These are phyloP conservation scores for Bombyx mandarina DNA, from an alignment of 1,140 invertebrate genomes.

Conservation along the genomic window DNA sequence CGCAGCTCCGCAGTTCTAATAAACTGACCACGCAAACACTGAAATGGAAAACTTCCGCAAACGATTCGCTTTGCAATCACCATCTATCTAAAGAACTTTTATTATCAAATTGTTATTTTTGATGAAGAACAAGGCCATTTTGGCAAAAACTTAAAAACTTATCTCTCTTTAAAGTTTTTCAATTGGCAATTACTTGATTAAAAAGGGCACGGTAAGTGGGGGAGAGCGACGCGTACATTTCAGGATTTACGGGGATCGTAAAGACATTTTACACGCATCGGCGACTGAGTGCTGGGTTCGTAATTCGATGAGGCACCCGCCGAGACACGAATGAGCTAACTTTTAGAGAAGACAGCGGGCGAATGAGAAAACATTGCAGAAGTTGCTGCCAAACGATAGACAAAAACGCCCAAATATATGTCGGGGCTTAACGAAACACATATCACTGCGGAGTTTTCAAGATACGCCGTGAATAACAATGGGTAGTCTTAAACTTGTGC, in stretches of 20 bases:
- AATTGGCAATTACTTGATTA: slow-evolving; percentile 61
- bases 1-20: no score
- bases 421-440: slow-evolving; percentile 36
- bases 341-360: slow-evolving; percentile 44
- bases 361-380: slow-evolving; percentile 58
- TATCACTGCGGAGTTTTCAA: slow-evolving; percentile 35
- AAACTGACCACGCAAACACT: no score
- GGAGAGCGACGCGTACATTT: slow-evolving; percentile 22
- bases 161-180: slow-evolving; percentile 36
- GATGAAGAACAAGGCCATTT: no score
- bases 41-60: no score
- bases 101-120: no score
- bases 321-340: slow-evolving; percentile 50
- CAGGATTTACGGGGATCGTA: slow-evolving; percentile 41
- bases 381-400: slow-evolving; percentile 46
- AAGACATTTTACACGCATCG: slow-evolving; percentile 60
- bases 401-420: slow-evolving; percentile 50
- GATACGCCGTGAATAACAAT: slow-evolving; percentile 44
- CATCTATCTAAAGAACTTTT: no score
- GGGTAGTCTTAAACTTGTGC: slow-evolving; percentile 25
- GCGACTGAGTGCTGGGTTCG: slow-evolving; percentile 38
- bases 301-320: slow-evolving; percentile 44
- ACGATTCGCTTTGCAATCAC: no score
- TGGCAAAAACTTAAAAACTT: slow-evolving; percentile 12
- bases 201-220: slow-evolving; percentile 9